phyloP scores from a whole-genome alignment of 2,888 invertebrate genomes.

The Alentia gelatinosa region DNA sequence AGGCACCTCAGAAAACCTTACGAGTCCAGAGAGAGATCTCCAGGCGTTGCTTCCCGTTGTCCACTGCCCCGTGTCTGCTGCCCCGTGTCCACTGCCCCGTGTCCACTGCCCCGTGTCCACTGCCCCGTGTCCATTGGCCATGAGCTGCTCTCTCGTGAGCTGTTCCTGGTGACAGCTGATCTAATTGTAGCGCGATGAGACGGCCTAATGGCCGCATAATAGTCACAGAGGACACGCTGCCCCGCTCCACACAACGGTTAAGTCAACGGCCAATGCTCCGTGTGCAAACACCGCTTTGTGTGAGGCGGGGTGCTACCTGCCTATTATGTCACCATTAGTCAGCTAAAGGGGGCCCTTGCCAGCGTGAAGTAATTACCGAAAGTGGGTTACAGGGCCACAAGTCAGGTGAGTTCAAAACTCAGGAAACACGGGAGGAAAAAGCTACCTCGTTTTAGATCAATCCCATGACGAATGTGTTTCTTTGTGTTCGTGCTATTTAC shows the following conservation, averaged over 20 bases:
- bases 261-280: conserved; percentile 24
- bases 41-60: too few species aligned
- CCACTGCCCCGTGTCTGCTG: too few species aligned
- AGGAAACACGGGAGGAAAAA: not conserved
- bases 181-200: conserved; percentile 47
- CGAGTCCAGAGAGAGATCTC: too few species aligned
- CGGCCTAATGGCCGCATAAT: conserved; percentile 30
- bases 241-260: not conserved
- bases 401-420: conserved; percentile 29
- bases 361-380: conserved; percentile 12
- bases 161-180: not conserved
- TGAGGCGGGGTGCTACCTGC: conserved; percentile 19
- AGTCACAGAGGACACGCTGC: not conserved
- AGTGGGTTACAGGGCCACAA: conserved; percentile 43
- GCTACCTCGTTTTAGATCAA: not conserved
- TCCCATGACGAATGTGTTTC: conserved; percentile 3
- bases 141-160: not conserved
- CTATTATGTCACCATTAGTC: conserved; percentile 39
- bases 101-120: too few species aligned
- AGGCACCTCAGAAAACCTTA: too few species aligned
- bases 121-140: too few species aligned
- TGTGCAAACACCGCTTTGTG: conserved; percentile 29
- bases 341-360: not conserved
- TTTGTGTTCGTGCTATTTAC: not conserved
- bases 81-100: too few species aligned